Base-by-base conservation (phyloP, 1,140 invertebrate species). In the Drosophila kurseongensis region DNA sequence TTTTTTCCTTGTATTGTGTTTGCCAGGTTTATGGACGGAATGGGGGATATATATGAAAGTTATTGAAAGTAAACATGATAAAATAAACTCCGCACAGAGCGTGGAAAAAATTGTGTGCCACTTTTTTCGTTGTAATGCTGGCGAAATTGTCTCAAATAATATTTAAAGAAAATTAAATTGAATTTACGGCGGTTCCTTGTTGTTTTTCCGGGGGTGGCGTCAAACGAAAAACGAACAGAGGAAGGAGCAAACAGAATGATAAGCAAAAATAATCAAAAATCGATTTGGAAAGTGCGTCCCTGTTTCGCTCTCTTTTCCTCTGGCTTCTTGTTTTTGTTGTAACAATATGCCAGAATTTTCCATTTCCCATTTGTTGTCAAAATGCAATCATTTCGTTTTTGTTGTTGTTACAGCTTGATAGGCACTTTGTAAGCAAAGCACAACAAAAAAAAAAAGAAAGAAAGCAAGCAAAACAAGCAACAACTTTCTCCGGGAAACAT, bases 91-190 rank as follows among this genome's bases (percentile, higher is more conserved):
- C 16, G 66, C 56, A 61, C 42, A 38, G 42, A 60, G 62, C 55
- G 32, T 40, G 36, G 52, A 51, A 72, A 80, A 82, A 77, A 86
- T 85, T 67, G 73, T 84, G 72, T 73, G 71, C 44, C 61, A 68
- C 78, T 61, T 77, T 61, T 58, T 35, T 38, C 55, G 45, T 14
- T 57, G 63, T 83, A 86, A 86, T 83, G 83, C 75, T 74, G 74
- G 65, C 54, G 42, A 88, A 88, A 84, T 88, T 88, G 80, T 83
- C 84, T 89, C 84, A 88, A 89, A 89, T 88, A 83, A 89, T 89
- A 84, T 89, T 89, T 89, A 89, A 71, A 84, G 84, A 89, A 89
- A 89, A 89, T 89, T 89, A 89, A 89, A 89, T 89, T 89, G 85
- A 89, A 89, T 89, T 89, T 89, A 80, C 84, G 55, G 36, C 69